Percentiles rank a stretch among this genome's conserved stretches.
These are phyloP conservation scores for Odobenus rosmarus DNA, from an alignment of 2,113 vertebrate species.

Conservation along the genomic window DNA sequence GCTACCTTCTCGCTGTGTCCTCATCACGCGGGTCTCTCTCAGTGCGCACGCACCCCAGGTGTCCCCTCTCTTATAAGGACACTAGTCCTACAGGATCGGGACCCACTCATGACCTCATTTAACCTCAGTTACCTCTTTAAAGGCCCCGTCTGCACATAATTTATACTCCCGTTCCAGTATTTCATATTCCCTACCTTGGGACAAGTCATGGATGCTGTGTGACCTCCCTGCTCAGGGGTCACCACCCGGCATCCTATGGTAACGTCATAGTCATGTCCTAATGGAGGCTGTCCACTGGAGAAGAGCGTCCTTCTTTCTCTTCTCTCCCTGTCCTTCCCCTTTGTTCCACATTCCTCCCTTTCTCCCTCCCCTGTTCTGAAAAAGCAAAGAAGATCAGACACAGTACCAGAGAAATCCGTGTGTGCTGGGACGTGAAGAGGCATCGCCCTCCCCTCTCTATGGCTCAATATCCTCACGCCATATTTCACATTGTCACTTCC, in stretches of 20 bases:
- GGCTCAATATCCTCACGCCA: not conserved
- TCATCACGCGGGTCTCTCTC: not conserved
- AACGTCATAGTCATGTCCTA: too few species aligned
- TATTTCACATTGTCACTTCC: not conserved
- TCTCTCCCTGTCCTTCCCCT: not conserved
- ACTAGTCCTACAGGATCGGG: not conserved
- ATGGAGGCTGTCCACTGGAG: not conserved
- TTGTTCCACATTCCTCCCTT: not conserved
- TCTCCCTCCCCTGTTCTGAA: not conserved
- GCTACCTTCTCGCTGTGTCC: too few species aligned
- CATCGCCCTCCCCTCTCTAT: not conserved
- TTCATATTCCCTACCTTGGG: not conserved
- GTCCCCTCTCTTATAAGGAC: not conserved
- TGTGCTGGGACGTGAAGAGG: accelerated
- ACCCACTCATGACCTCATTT: too few species aligned
- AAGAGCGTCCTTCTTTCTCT: too few species aligned
- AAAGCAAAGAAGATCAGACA: too few species aligned
- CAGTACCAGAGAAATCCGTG: not conserved
- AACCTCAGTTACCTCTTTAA: not conserved
- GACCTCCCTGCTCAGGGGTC: not conserved
- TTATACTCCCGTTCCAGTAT: not conserved
- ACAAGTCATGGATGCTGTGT: not conserved
- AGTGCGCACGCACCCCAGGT: not conserved
- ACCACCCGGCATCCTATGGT: not conserved
- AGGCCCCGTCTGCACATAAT: not conserved